phyloP scores from a whole-genome alignment of 2,888 invertebrate species.

The Drosophila cyrtoloma region DNA sequence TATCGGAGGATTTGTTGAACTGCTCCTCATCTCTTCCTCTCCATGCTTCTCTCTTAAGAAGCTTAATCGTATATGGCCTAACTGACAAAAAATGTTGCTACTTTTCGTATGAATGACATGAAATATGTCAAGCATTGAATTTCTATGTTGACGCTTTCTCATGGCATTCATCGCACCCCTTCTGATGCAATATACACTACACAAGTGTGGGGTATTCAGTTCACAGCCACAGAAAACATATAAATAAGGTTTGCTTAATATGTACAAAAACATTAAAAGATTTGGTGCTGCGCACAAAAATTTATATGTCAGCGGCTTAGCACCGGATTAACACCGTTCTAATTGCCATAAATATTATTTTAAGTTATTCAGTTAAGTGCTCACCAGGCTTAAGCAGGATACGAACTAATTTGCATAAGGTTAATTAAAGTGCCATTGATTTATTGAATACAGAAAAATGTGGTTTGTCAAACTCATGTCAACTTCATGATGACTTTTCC shows the following conservation, averaged over 20 bases:
- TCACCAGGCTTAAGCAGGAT: neutral
- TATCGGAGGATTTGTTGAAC: neutral
- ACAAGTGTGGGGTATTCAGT: neutral
- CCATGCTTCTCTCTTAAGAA: neutral
- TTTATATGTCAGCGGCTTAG: neutral
- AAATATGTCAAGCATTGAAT: slow-evolving; percentile 22
- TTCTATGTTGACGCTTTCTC: slow-evolving; percentile 3
- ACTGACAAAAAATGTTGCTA: slow-evolving; percentile 15
- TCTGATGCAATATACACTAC: neutral
- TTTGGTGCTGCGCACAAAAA: neutral
- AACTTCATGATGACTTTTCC: neutral
- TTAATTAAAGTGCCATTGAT: neutral
- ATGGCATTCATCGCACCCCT: neutral
- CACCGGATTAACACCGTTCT: neutral
- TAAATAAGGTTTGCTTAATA: neutral
- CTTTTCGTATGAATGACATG: neutral
- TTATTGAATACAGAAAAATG: neutral
- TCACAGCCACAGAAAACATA: neutral
- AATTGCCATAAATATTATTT: neutral
- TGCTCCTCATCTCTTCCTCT: neutral
- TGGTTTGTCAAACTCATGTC: neutral
- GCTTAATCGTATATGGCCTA: slow-evolving; percentile 1
- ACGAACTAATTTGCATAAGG: neutral
- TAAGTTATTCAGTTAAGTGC: neutral
- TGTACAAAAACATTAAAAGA: neutral